phyloP scores from a whole-genome alignment of 2,888 invertebrate genomes.

The Aphelenchoides bicaudatus region DNA sequence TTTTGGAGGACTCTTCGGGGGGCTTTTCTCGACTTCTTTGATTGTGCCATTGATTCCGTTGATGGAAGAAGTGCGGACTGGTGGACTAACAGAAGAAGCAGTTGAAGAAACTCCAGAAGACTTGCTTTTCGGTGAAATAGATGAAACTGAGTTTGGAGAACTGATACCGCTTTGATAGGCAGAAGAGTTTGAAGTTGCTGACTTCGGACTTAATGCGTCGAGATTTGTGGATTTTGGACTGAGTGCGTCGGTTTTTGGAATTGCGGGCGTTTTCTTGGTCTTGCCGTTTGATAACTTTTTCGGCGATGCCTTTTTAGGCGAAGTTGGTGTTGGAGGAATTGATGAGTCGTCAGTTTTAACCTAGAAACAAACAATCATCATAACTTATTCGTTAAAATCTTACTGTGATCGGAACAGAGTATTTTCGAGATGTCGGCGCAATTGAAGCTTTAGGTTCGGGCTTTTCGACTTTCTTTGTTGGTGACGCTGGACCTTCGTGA shows the following conservation, averaged over 20 bases:
- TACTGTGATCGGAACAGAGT: conserved; percentile 6
- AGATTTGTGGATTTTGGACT: neutral
- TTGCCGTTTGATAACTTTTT: neutral
- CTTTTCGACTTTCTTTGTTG: conserved; percentile 7
- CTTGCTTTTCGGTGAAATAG: conserved; percentile 6
- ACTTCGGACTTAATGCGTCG: conserved; percentile 9
- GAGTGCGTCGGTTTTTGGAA: neutral
- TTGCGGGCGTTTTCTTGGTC: conserved; percentile 1
- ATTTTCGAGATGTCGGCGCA: neutral
- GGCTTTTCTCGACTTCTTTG: too few species aligned
- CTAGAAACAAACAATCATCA: too few species aligned
- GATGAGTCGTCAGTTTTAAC: conserved; percentile 9
- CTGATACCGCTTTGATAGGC: conserved; percentile 7
- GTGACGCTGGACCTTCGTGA: conserved; percentile 13
- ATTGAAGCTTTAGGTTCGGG: neutral
- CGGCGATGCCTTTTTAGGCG: neutral
- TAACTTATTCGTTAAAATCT: too few species aligned
- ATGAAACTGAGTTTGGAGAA: conserved; percentile 7
- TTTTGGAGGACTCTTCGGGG: too few species aligned
- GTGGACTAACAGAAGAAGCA: conserved; percentile 17
- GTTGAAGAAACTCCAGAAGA: conserved; percentile 1
- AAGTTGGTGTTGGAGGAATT: neutral
- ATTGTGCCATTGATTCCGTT: too few species aligned
- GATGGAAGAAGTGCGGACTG: conserved; percentile 7
- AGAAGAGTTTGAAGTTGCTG: conserved; percentile 1